Evolutionary conservation across 2,888 invertebrate genomes (phyloP).

Genomic region (Eristalis intricaria): DNA sequence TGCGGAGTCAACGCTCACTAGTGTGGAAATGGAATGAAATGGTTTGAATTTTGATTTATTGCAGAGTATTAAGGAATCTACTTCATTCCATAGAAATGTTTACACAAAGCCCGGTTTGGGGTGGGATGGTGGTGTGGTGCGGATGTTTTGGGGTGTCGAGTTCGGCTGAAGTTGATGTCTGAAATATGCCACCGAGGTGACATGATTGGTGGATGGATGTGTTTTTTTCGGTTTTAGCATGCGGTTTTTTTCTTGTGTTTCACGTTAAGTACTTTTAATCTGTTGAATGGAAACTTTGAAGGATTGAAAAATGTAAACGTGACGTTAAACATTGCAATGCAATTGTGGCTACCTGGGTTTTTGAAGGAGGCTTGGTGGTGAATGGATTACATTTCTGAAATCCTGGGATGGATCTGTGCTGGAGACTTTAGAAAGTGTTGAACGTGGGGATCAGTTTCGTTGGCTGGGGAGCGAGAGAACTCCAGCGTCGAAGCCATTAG

Average conservation of each 20-base stretch:
- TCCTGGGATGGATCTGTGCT: background rate
- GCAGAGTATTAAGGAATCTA: background rate
- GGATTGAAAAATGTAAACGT: background rate
- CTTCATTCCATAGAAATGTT: background rate
- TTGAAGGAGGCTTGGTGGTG: background rate
- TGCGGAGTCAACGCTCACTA: background rate
- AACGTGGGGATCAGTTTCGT: background rate
- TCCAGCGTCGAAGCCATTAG: no score
- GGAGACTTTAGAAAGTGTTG: no score
- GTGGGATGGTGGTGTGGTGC: background rate
- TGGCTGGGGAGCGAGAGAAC: background rate
- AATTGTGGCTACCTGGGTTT: background rate
- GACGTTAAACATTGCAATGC: background rate
- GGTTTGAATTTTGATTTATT: slow-evolving; percentile 1
- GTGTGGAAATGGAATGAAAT: background rate
- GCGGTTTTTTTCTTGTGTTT: background rate
- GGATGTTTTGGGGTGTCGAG: background rate
- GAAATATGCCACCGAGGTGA: background rate
- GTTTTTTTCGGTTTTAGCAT: background rate
- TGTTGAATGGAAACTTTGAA: background rate
- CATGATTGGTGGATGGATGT: background rate
- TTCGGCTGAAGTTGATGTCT: background rate
- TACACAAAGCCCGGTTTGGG: background rate
- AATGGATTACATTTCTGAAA: background rate
- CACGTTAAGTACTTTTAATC: background rate